phyloP scores from a whole-genome alignment of 2,113 vertebrate species.

The Marmota monax region DNA sequence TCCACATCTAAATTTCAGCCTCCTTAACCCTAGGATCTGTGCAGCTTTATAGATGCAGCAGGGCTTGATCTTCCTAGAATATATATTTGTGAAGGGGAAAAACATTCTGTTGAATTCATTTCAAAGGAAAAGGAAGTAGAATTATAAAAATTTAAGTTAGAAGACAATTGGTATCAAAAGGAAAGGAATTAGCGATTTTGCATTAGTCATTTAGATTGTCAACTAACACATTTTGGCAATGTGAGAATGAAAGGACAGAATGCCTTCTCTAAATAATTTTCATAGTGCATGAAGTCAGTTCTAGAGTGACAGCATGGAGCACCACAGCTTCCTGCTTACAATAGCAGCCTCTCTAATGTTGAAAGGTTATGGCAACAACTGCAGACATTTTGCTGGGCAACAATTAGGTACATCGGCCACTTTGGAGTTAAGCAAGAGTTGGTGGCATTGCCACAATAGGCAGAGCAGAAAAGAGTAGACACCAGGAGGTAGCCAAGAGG shows the following conservation, averaged over 20 bases:
- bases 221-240: rapidly evolving
- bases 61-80: not conserved
- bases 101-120: not conserved
- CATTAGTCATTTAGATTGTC: not conserved
- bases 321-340: not conserved
- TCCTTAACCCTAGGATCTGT: not conserved
- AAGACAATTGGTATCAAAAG: not conserved
- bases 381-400: not conserved
- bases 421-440: not conserved
- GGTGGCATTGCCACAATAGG: not conserved
- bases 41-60: not conserved
- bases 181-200: not conserved
- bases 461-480: not conserved
- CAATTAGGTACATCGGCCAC: not conserved
- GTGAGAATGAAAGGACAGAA: not conserved
- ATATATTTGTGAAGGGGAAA: not conserved
- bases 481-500: no score
- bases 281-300: no score
- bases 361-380: not conserved
- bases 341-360: not conserved
- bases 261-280: not conserved
- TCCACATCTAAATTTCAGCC: not conserved
- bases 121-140: not conserved
- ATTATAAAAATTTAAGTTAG: not conserved
- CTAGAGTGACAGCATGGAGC: rapidly evolving